phyloP scores from a whole-genome alignment of 1,140 invertebrate species.

The Agrilus planipennis region DNA sequence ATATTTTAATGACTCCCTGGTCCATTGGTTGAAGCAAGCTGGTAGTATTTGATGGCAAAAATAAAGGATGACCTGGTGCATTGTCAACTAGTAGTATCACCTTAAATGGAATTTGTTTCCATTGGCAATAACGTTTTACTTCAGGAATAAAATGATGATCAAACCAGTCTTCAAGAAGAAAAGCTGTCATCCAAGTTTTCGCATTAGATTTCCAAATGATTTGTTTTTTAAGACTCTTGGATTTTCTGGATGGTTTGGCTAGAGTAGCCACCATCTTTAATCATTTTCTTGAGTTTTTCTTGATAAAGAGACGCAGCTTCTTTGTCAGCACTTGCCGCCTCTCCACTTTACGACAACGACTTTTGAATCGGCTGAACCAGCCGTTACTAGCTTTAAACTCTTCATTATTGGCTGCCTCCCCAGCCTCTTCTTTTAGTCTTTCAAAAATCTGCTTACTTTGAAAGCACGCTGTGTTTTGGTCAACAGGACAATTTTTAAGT shows the following conservation, averaged over 20 bases:
- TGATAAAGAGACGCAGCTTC: conserved; percentile 25
- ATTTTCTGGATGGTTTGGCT: conserved; percentile 32
- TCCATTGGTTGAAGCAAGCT: too few relatives aligned
- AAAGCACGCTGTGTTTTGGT: background rate
- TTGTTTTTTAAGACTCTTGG: conserved; percentile 31
- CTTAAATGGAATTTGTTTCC: conserved; percentile 1
- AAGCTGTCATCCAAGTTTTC: conserved; percentile 31
- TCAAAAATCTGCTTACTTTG: conserved; percentile 19
- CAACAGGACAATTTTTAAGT: too few relatives aligned
- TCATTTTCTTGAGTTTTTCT: conserved; percentile 29
- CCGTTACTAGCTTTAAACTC: conserved; percentile 15
- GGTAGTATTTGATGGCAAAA: too few relatives aligned
- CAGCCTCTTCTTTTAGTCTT: conserved; percentile 15
- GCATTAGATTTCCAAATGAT: conserved; percentile 28
- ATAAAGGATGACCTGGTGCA: too few relatives aligned
- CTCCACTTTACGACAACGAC: conserved; percentile 20
- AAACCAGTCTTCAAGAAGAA: conserved; percentile 30
- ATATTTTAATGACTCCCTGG: too few relatives aligned
- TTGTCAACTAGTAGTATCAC: background rate
- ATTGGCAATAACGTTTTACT: conserved; percentile 15
- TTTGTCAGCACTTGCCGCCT: conserved; percentile 28
- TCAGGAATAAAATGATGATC: conserved; percentile 16
- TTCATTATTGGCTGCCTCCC: conserved; percentile 10
- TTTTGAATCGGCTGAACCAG: conserved; percentile 30
- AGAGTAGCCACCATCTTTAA: conserved; percentile 29